These are phyloP conservation scores for Conopomorpha cramerella DNA, from an alignment of 1,140 invertebrate genomes.

Conservation along the genomic window DNA sequence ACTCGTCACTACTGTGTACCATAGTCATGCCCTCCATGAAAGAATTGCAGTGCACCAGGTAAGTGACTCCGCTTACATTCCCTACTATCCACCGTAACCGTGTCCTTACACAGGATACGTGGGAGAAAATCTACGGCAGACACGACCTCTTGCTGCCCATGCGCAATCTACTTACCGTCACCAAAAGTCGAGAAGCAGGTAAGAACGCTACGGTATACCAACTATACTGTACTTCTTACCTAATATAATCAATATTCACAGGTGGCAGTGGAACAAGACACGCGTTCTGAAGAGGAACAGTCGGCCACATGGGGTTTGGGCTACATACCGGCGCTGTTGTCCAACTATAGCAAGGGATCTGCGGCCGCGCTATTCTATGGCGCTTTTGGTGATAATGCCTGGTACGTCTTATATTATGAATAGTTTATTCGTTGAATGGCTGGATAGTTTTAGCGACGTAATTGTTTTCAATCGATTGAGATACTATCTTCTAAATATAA, in stretches of 20 bases:
- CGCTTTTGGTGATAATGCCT: constrained; percentile 34
- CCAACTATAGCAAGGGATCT: constrained; percentile 30
- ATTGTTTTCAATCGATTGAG: not conserved
- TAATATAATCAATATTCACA: constrained; percentile 9
- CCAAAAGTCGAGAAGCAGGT: no score
- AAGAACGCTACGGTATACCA: no score
- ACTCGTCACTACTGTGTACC: no score
- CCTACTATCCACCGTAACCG: no score
- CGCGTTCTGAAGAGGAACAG: constrained; percentile 34
- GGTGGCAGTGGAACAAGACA: constrained; percentile 39
- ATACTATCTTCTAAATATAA: not conserved
- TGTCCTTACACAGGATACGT: no score
- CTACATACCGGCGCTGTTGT: constrained; percentile 27
- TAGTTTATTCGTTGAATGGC: not conserved
- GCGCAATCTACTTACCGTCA: no score
- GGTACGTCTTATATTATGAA: constrained; percentile 16
- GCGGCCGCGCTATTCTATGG: constrained; percentile 18
- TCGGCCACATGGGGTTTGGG: constrained; percentile 27
- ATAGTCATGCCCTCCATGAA: no score
- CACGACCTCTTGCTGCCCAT: no score
- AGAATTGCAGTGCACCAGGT: no score
- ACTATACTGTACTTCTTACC: no score
- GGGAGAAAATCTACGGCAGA: no score
- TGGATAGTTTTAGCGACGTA: not conserved
- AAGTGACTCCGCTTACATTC: no score